These are phyloP conservation scores for Cheilosia vernalis DNA, from an alignment of 2,888 invertebrate species.

Conservation along the genomic window DNA sequence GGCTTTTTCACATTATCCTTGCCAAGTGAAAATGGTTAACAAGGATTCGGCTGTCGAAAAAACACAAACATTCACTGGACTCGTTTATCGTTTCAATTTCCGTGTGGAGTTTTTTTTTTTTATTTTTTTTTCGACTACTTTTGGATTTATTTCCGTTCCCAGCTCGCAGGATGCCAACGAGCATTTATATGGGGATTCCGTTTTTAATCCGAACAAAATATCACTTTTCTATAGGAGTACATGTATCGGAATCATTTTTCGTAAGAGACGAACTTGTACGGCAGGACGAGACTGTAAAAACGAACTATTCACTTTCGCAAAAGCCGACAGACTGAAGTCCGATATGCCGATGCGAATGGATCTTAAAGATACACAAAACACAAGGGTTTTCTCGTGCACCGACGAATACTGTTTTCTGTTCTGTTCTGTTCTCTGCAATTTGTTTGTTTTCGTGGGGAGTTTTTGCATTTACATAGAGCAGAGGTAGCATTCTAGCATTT, in stretches of 20 bases:
- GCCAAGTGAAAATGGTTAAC: neutral
- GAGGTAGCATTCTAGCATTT: no score
- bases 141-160: constrained; percentile 13
- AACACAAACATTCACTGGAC: neutral
- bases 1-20: constrained; percentile 44
- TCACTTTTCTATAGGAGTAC: neutral
- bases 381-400: constrained; percentile 12
- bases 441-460: constrained; percentile 33
- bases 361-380: constrained; percentile 60
- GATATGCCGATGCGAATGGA: constrained; percentile 60
- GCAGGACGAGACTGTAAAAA: neutral
- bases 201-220: constrained; percentile 1
- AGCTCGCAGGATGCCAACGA: neutral
- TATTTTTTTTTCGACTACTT: neutral
- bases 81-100: constrained; percentile 39
- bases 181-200: neutral
- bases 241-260: no score
- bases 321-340: constrained; percentile 65
- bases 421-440: neutral
- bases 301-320: constrained; percentile 46
- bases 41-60: neutral
- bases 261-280: no score
- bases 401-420: neutral
- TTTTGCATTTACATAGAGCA: neutral
- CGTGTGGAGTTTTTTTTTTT: neutral